phyloP scores from a whole-genome alignment of 1,140 invertebrate species.

The Hestina assimilis region DNA sequence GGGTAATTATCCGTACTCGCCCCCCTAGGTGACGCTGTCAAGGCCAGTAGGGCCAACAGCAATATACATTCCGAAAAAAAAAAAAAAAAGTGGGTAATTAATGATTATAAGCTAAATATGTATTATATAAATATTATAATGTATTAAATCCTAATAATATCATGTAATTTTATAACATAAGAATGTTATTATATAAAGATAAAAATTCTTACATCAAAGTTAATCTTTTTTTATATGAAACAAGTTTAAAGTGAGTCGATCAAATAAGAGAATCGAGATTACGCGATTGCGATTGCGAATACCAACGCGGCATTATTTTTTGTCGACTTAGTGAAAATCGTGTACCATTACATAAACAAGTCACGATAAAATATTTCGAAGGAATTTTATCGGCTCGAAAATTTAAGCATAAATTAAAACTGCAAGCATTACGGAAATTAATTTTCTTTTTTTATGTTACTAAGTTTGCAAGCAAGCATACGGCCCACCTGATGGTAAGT shows the following conservation, averaged over 20 bases:
- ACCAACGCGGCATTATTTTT: constrained; percentile 16
- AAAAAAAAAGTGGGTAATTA: too few relatives aligned
- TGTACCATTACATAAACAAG: constrained; percentile 24
- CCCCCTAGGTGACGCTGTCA: too few relatives aligned
- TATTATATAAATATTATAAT: too few relatives aligned
- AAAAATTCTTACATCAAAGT: constrained; percentile 5
- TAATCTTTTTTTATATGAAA: constrained; percentile 11
- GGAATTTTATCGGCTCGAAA: constrained; percentile 24
- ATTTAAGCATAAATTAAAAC: constrained; percentile 5
- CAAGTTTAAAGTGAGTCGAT: constrained; percentile 21
- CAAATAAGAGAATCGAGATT: constrained; percentile 25
- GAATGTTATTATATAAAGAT: neutral
- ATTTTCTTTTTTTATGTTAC: too few relatives aligned
- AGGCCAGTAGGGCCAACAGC: too few relatives aligned
- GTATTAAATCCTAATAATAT: too few relatives aligned
- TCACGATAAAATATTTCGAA: constrained; percentile 26
- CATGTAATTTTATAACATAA: neutral
- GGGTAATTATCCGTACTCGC: too few relatives aligned
- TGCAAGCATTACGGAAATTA: too few relatives aligned
- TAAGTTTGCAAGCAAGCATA: too few relatives aligned
- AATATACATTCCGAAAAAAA: too few relatives aligned
- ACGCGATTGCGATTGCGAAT: constrained; percentile 25
- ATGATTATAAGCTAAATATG: too few relatives aligned
- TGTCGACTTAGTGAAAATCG: constrained; percentile 25
- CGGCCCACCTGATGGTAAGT: too few relatives aligned